Evolutionary conservation across 2,113 vertebrate genomes (phyloP), one percentile per base, ranked within the genome.

Genomic region (Delphinus delphis): DNA sequence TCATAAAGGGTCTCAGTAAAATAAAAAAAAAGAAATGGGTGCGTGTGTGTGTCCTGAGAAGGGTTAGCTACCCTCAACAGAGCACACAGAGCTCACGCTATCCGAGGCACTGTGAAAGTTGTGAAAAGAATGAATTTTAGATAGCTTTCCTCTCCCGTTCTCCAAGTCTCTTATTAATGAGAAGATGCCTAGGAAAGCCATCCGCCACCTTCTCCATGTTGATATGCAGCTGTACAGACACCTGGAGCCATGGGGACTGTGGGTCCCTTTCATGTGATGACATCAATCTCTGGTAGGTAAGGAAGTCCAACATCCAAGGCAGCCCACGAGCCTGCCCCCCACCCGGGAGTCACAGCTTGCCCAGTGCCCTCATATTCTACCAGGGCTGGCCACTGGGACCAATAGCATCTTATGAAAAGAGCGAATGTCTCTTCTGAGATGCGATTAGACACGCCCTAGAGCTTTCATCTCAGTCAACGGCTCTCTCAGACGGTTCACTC

Each of bases 281-380:
- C 38, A 25, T 63, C 25, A 38, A 68, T 28, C 7, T 26, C 58
- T 44, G 31, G 11, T 8, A 3, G 41, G 12, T 8, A 41, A 9
- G 36, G 60, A 15, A 44, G 28, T n/a, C 20, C 74, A 65, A 15
- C 4, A 76, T 93, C 53, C 18, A 23, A 26, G 17, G 28, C 20
- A 20, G 9, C 38, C 25, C 25, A 5, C 0, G 1, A 31, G 1
- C 23, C 17, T 47, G 6, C 2, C 36, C 15, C 21, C 53, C 0
- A 17, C 53, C 44, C 21, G 6, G 12, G 11, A 36, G 33, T 47
- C 28, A 47, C 20, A 63, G 0, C 1, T 74, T 53, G 5, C 28
- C 20, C 0, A 4, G 5, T 60, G 38, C 33, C 5, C 21, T 62
- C 20, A 3, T 2, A 9, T 63, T 41, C 13, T 38, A 14, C 33